Base-by-base conservation (phyloP, 37 sponge, comb jelly and placozoan genomes). In the Hormiphora californensis region DNA sequence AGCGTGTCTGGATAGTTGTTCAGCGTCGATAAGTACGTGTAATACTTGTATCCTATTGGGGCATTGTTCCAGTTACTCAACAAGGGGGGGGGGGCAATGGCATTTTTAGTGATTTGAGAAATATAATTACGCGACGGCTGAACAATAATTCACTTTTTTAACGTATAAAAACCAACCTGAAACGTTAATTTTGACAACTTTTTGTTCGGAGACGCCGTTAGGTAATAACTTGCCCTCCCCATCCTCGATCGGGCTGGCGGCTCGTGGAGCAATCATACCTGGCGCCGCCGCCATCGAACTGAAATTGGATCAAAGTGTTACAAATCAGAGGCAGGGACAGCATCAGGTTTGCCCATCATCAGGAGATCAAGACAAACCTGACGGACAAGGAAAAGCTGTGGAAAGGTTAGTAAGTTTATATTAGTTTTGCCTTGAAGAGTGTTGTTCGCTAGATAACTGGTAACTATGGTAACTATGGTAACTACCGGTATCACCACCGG, bases 221-320 rank as follows among this genome's bases (percentile, higher is more conserved):
- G 81, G 46, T 5, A 73, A 22, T 40, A 46, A 43, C 46, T 41
- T 73, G 25, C 81, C 81, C 43, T 73, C 81, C 27, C n/a, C 4
- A 22, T 73, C 81, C 23, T 73, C 81, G 41, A 46, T 46, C 8
- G 81, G 81, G 1, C 28, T 73, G 27, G 81, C 21, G 21, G 81
- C 81, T 73, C 81, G 43, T 1, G 81, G 81, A 1, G 81, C 81
- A 0, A 73, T 4, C 43, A 73, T n/a, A 17, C 81, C 81, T 11
- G 81, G 81, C 81, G 35, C 81, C 44, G 81, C 81, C 81, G 81
- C 81, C 81, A 73, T 73, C 81, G 81, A 73, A 30, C 81, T 73
- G 81, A 73, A 73, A 73, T 28, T 1, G 35, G 37, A 5, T n/a
- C n/a, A n/a, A n/a, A n/a, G n/a, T n/a, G n/a, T n/a, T n/a, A n/a